A percentile compares a stretch with the other conserved stretches of the same genome.
Conservation (phyloP, 1,140 invertebrate genomes). For the Lethrus apterus region DNA sequence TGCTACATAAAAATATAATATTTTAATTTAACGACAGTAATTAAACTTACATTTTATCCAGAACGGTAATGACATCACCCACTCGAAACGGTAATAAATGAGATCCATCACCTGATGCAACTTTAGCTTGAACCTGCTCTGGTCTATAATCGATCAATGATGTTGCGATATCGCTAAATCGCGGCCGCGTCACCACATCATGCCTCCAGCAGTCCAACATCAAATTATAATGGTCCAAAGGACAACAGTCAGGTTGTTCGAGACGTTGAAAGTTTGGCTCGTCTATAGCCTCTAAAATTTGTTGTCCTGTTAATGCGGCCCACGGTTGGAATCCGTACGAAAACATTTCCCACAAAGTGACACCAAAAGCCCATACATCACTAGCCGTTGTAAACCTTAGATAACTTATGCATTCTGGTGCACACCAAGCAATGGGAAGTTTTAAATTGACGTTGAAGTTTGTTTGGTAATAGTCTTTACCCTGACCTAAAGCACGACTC, state of each 20-base stretch:
- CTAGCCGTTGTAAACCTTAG: constrained; percentile 91
- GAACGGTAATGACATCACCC: constrained; percentile 87
- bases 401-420: constrained; percentile 96
- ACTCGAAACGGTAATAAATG: constrained; percentile 77
- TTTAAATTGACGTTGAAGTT: constrained; percentile 98
- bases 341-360: constrained; percentile 99
- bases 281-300: constrained; percentile 95
- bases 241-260: constrained; percentile 91
- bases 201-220: constrained; percentile 97
- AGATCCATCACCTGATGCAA: constrained; percentile 37
- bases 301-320: constrained; percentile 89
- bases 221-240: constrained; percentile 83
- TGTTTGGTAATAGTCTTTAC: constrained; percentile 98
- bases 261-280: constrained; percentile 82
- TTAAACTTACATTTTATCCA: constrained; percentile 73
- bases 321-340: constrained; percentile 97
- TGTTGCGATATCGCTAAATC: constrained; percentile 78
- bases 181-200: constrained; percentile 80
- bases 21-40: neutral
- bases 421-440: constrained; percentile 97
- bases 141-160: constrained; percentile 81
- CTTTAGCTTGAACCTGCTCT: constrained; percentile 66
- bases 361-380: constrained; percentile 96
- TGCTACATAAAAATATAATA: constrained; percentile 22
- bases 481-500: constrained; percentile 90